Conservation (phyloP, 2,888 invertebrate genomes). For the Pandemis cinnamomeana region DNA sequence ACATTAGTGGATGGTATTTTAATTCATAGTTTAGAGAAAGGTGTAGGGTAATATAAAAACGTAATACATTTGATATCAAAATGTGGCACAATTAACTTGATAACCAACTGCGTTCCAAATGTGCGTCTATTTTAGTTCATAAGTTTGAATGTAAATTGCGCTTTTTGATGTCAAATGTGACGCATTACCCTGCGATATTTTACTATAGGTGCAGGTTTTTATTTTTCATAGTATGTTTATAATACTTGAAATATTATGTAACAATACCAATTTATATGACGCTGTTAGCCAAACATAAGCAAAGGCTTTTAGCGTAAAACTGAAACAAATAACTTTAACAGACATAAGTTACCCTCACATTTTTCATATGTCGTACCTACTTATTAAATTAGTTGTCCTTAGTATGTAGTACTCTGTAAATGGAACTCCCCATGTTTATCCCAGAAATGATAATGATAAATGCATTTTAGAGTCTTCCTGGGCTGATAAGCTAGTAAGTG, state of each 20-base stretch:
- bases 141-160: background rate
- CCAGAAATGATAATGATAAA: background rate
- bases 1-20: background rate
- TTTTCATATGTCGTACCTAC: conserved; percentile 16
- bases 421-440: conserved; percentile 3
- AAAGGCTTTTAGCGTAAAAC: conserved; percentile 3
- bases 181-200: conserved; percentile 7
- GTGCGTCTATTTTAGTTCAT: background rate
- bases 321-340: conserved; percentile 9
- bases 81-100: background rate
- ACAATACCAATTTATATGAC: conserved; percentile 18
- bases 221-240: conserved; percentile 27
- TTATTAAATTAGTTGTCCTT: conserved; percentile 19
- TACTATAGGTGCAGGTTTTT: conserved; percentile 32
- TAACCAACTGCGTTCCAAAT: too few relatives aligned
- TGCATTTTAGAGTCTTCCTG: conserved; percentile 11
- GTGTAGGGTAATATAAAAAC: background rate
- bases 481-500: conserved; percentile 6
- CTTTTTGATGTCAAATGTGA: conserved; percentile 1
- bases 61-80: background rate
- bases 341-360: conserved; percentile 33
- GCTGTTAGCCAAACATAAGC: conserved; percentile 4
- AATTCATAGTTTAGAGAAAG: background rate
- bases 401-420: background rate
- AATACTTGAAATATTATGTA: background rate